Evolutionary conservation across 2,113 vertebrate genomes (phyloP), one percentile per base, ranked within the genome.

Genomic region (Peromyscus polionotus): DNA sequence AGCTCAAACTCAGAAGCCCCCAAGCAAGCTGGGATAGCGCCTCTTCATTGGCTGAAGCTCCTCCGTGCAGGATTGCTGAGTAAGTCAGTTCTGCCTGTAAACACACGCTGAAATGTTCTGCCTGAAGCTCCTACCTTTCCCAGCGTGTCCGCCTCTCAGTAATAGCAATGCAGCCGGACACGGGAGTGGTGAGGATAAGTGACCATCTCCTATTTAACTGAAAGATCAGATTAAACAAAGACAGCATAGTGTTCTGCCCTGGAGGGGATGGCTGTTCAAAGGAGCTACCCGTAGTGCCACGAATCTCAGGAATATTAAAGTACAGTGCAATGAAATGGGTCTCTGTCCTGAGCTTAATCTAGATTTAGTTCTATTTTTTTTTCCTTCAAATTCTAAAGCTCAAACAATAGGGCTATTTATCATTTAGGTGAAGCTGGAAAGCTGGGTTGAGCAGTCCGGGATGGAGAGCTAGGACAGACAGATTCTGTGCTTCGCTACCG

Each of bases 41-140:
- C 96, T 98, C 97, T 98, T 98, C 98, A 98, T 98, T 99, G 98
- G 98, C 98, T 98, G 98, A 70, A 96, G 98, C 98, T 97, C 96
- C 94, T 93, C 95, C 7, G 95, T 98, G 93, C 98, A 98, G 98
- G 97, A 98, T 98, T 99, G 98, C 98, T 99, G 98, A 99, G 98
- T 98, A 98, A 98, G 98, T 98, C 98, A 97, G 98, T 97, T 94
- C 98, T 98, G 98, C 97, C 97, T 98, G 98, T 98, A 98, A 98
- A 98, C 97, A 98, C 97, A 93, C 79, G 26, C 90, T 96, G 97
- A 97, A 94, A 95, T 73, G 96, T 95, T 92, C 97, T 94, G 97
- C 94, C 93, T 93, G 93, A 96, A 95, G 91, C 91, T 96, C 91
- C 93, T 87, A 96, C 91, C 96, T 96, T 97, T 84, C 59, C 95